Conservation (phyloP, 1,140 invertebrate species). For the Trichomalopsis sarcophagae region DNA sequence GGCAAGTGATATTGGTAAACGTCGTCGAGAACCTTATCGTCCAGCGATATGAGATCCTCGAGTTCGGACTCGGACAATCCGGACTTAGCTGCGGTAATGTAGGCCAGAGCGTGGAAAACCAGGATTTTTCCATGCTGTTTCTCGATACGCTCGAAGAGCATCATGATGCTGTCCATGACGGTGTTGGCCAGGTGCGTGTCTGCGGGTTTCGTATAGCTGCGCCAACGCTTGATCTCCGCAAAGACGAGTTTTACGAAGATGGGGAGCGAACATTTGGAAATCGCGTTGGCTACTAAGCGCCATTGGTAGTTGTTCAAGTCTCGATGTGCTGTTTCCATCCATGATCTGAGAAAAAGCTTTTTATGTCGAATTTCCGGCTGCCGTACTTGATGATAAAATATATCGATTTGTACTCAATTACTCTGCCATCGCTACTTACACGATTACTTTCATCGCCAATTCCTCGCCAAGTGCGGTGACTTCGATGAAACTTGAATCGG, state of each 20-base stretch:
- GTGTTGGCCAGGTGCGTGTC: slow-evolving; percentile 94
- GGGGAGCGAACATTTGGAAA: slow-evolving; percentile 94
- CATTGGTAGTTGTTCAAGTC: slow-evolving; percentile 95
- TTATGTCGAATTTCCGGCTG: neutral
- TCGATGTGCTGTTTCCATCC: slow-evolving; percentile 93
- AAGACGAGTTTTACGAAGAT: slow-evolving; percentile 98
- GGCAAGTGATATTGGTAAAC: slow-evolving; percentile 99
- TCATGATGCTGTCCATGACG: slow-evolving; percentile 98
- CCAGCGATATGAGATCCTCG: slow-evolving; percentile 95
- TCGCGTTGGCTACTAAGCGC: slow-evolving; percentile 94
- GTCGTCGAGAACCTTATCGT: slow-evolving; percentile 96
- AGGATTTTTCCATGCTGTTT: slow-evolving; percentile 94
- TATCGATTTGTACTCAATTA: neutral
- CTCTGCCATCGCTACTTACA: slow-evolving; percentile 71
- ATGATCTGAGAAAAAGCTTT: slow-evolving; percentile 78
- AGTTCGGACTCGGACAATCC: slow-evolving; percentile 95
- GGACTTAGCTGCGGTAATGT: slow-evolving; percentile 95
- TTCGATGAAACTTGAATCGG: slow-evolving; percentile 94
- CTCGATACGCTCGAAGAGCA: slow-evolving; percentile 95
- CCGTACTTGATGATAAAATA: too few relatives aligned
- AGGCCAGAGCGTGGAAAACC: slow-evolving; percentile 94
- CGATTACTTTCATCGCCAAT: slow-evolving; percentile 93
- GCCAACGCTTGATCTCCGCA: slow-evolving; percentile 96
- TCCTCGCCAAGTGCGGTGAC: slow-evolving; percentile 94
- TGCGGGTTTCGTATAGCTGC: slow-evolving; percentile 95